These are phyloP conservation scores for Amaurobius ferox DNA, from an alignment of 2,888 invertebrate genomes.

Conservation along the genomic window DNA sequence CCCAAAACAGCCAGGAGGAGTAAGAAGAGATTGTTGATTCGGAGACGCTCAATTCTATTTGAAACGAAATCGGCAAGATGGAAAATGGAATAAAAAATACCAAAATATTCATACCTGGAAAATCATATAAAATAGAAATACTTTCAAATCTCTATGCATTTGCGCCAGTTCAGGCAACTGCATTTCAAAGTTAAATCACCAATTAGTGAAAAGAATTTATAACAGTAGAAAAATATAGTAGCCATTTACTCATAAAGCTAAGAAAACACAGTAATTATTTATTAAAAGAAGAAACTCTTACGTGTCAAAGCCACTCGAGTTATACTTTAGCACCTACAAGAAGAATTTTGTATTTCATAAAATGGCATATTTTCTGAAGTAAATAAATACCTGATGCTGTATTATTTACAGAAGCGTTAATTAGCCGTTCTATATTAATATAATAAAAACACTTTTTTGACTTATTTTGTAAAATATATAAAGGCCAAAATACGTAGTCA, in stretches of 20 bases:
- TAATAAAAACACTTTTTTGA: no score
- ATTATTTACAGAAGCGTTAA: background rate
- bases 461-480: no score
- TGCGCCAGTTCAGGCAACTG: constrained; percentile 11
- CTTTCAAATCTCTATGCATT: background rate
- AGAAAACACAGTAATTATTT: no score
- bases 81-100: background rate
- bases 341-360: background rate
- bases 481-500: no score
- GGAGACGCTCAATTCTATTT: background rate
- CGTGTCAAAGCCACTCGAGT: no score
- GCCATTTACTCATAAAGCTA: no score
- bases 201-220: no score
- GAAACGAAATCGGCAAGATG: background rate
- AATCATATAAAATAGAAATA: background rate
- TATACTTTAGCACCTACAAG: no score
- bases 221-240: no score
- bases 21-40: constrained; percentile 13
- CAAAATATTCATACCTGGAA: background rate
- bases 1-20: constrained; percentile 1
- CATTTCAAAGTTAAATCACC: background rate
- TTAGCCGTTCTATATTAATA: no score
- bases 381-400: background rate
- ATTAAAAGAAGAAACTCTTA: no score
- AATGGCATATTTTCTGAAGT: background rate